Evolutionary conservation across 2,113 vertebrate species (phyloP).

Genomic region (Haemorhous mexicanus): DNA sequence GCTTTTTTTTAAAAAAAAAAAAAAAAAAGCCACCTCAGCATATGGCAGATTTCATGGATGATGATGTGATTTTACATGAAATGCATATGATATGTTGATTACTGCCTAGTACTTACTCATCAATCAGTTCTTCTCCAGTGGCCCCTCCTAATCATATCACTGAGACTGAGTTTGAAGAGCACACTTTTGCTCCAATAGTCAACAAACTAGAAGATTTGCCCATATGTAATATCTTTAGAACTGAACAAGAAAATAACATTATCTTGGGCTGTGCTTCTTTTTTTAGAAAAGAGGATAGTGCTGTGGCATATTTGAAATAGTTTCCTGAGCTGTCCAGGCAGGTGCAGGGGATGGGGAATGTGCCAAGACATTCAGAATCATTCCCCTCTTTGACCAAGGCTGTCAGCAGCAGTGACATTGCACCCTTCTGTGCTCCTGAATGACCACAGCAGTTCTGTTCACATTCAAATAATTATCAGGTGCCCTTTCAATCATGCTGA

Average conservation of each 20-base stretch:
- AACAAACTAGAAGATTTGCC: not conserved
- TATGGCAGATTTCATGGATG: not conserved
- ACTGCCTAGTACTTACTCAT: not conserved
- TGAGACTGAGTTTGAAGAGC: not conserved
- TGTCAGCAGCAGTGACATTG: not conserved
- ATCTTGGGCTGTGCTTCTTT: not conserved
- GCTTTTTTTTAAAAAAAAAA: not conserved
- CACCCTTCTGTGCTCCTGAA: not conserved
- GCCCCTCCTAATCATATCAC: not conserved
- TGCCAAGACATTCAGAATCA: not conserved
- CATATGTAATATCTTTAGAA: not conserved
- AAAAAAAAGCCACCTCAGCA: not conserved
- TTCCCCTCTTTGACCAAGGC: not conserved
- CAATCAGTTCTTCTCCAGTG: not conserved
- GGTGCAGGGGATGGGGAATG: not conserved
- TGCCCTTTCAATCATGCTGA: conserved; percentile 4
- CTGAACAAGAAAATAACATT: not conserved
- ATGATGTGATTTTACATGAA: not conserved
- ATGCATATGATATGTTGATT: not conserved
- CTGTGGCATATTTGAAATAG: not conserved
- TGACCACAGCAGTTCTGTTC: not conserved
- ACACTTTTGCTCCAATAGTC: not conserved
- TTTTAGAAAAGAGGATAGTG: not conserved
- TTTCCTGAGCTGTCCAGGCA: not conserved
- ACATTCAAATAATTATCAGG: not conserved